Base-by-base conservation (phyloP, 2,113 vertebrate species). In the Otolemur garnettii region DNA sequence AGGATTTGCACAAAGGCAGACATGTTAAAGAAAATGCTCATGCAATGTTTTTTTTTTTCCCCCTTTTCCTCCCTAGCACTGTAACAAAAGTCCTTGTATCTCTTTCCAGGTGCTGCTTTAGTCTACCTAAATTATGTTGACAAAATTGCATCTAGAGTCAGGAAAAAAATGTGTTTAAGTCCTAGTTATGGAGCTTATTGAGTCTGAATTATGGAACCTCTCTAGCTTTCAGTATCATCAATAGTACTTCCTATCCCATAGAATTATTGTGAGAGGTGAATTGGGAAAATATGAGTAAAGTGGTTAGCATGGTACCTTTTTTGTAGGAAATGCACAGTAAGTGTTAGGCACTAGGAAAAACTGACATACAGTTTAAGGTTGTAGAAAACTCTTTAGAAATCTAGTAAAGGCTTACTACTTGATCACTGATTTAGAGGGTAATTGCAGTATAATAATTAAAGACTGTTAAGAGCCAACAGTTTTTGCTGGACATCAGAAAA, bases 401-500 rank as follows among this genome's bases (percentile, higher is more conserved):
- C 24, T 80, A 45, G 60, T 64, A 87, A 95, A 88, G 71, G 7
- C 13, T 75, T 50, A 60, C 14, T 55, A 22, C 10, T 62, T 89
- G 6, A 83, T 83, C 64, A 88, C 62, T 87, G 82, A 38, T 72
- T 69, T 90, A 83, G 24, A 87, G 53, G 4, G 10, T 35, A 92
- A 94, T 50, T 38, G 66, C 3, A 21, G 4, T 83, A 33, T 59
- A 59, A 75, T 60, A 84, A 38, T 60, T 90, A 79, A 79, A 64
- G 15, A 78, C 21, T 75, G 28, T 53, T 66, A 87, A 14, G 42
- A 75, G 18, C 7, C 60, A 87, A 12, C 28, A 60, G 45, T 50
- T 79, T 83, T 90, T 94, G 22, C 11, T 91, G 55, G 24, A 30
- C 87, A 79, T 82, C 26, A 85, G 87, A 17, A 17, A 74, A 96